Base-by-base conservation (phyloP, 2,888 invertebrate species). In the Beris chalybata region DNA sequence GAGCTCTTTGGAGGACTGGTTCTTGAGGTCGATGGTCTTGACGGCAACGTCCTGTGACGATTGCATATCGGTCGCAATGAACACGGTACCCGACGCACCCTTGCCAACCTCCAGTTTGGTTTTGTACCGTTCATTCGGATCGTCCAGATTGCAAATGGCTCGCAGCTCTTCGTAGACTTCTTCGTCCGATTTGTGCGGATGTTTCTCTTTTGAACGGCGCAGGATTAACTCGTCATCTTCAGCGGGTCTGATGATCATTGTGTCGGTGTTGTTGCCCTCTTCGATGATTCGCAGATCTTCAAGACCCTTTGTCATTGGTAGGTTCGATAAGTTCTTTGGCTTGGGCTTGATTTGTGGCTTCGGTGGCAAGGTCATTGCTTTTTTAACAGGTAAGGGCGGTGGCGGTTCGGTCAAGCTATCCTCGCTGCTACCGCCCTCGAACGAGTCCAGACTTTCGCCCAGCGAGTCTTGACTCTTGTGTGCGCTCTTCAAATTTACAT, bases 1-100 rank as follows among this genome's bases (percentile, higher is more conserved):
- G 75, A 97, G 85, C 81, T 97, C 96, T 80, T 97, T 97, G 76
- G 96, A 93, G 63, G 93, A 92, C 80, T 99, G 98, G 78, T 94
- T 94, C 45, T 90, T 87, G 77, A 98, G 86, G 79, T 97, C 95
- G 80, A 98, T 98, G 74, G 95, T 93, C 82, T 98, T 98, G 71
- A 98, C 92, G 38, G 98, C 98, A 6, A 98, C 97, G 77, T 88
- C 87, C 32, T 89, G 85, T 64, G 86, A 84, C 58, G 86, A 87
- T 71, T 85, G 85, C 69, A 86, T 85, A 78, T 94, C 92, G n/a
- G 86, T 87, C 0, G 96, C 95, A 71, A 92, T 92, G 77, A 92
- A 94, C 30, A 97, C 97, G 70, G 90, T 91, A 59, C 96, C 97
- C 43, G 95, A 95, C 53, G 95, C 96, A 12, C 96, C 96, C 32